Base-by-base conservation (phyloP, 2,888 invertebrate species). In the Anoplius nigerrimus region DNA sequence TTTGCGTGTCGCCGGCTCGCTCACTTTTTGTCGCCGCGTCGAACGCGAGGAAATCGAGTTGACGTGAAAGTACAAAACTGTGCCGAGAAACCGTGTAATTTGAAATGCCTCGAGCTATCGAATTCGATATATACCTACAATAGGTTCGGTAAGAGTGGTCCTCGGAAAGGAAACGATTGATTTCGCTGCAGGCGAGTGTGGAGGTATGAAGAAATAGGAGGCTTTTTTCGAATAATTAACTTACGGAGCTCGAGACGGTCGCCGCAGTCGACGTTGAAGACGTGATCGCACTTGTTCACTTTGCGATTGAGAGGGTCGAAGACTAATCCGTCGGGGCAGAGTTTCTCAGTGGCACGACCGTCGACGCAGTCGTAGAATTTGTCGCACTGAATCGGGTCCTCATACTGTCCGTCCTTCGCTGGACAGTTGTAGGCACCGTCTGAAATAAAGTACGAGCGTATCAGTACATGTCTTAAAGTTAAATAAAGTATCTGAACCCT, bases 231-330 rank as follows among this genome's bases (percentile, higher is more conserved):
- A n/a, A n/a, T 6, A 34, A 13, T 34, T 24, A 48, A 59, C 96
- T 94, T 92, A 97, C 97, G 97, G 74, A 97, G 91, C 89, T 96
- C 95, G 58, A 93, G 92, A 87, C 97, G 93, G 87, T 96, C 95
- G 60, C 95, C 96, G 84, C 97, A 97, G 87, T 97, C 97, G 20
- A 96, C 95, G 85, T 96, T 96, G 92, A 96, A 97, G 85, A 96
- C 95, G 86, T 96, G 96, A 90, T 97, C 97, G 86, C 97, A 97
- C 87, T 97, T 96, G 91, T 96, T 97, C 87, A 94, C 91, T 90
- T 95, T 95, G 82, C 96, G 93, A 88, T 94, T 96, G 77, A 93
- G 89, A 0, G 93, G 94, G 90, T 97, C 97, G 89, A 97, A 97
- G 58, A 97, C 95, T 45, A 97, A 91, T 69, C 97, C 97, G 87